Percentiles rank a stretch among this genome's conserved stretches.
phyloP scores from a whole-genome alignment of 2,113 vertebrate species.

The Mugil cephalus region DNA sequence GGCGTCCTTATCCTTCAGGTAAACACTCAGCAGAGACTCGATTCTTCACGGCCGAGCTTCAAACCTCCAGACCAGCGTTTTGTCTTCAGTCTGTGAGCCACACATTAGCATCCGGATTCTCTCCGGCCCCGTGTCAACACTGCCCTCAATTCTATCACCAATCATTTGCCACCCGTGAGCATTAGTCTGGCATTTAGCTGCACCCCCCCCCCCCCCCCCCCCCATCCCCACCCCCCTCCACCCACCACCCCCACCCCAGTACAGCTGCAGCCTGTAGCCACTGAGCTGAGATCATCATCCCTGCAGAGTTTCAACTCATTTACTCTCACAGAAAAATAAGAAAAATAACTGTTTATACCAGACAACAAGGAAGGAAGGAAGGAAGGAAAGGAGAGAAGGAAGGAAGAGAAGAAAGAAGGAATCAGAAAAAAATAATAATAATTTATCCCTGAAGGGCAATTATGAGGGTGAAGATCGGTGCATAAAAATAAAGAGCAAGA shows the following conservation, averaged over 20 bases:
- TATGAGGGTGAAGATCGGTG: too few relatives aligned
- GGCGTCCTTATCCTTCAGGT: slow-evolving; percentile 46
- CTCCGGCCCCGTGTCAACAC: slow-evolving; percentile 3
- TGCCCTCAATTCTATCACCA: slow-evolving; percentile 20
- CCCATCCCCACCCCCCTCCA: too few relatives aligned
- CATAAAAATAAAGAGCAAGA: too few relatives aligned
- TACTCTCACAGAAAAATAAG: slow-evolving; percentile 22
- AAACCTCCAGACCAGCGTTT: too few relatives aligned
- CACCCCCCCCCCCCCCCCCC: slow-evolving; percentile 16
- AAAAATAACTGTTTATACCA: slow-evolving; percentile 4
- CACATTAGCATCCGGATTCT: slow-evolving; percentile 1
- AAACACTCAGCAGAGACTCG: slow-evolving; percentile 39
- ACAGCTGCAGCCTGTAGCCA: slow-evolving; percentile 19
- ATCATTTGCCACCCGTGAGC: slow-evolving; percentile 42
- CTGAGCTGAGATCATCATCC: slow-evolving; percentile 33
- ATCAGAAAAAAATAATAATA: too few relatives aligned
- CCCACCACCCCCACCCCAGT: slow-evolving; percentile 28
- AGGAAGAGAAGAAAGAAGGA: too few relatives aligned
- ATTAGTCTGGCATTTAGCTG: slow-evolving; percentile 52
- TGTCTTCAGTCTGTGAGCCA: slow-evolving; percentile 33
- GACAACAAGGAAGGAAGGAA: slow-evolving; percentile 9
- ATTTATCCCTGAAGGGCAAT: too few relatives aligned
- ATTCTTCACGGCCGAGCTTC: too few relatives aligned
- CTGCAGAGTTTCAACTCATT: slow-evolving; percentile 27
- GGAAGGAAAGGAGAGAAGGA: too few relatives aligned